Percentiles rank a stretch among this genome's conserved stretches.
Evolutionary conservation across 2,113 vertebrate genomes (phyloP).

Genomic region (Scopus umbretta): DNA sequence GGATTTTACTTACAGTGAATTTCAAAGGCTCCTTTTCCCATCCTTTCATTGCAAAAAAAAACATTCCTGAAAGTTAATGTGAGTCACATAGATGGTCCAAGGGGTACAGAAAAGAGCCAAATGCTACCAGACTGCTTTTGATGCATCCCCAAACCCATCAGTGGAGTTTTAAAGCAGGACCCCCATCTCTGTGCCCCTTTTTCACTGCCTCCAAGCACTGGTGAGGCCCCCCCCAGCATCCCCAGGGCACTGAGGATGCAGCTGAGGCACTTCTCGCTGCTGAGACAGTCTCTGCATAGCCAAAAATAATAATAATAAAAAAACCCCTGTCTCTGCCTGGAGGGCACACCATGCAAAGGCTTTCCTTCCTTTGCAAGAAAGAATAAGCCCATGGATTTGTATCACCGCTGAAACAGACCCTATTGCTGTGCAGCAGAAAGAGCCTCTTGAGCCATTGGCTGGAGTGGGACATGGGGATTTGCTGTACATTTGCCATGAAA

Average conservation of each 20-base stretch:
- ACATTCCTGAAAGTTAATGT: not conserved
- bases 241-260: not conserved
- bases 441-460: not conserved
- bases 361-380: not conserved
- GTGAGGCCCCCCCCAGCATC: not conserved
- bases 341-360: not conserved
- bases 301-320: not conserved
- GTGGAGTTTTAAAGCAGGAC: not conserved
- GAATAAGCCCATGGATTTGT: not conserved
- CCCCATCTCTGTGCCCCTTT: not conserved
- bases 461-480: constrained; percentile 3
- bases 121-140: not conserved
- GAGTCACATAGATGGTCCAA: not conserved
- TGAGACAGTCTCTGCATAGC: not conserved
- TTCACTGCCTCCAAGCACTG: not conserved
- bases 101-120: not conserved
- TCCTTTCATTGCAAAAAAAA: not conserved
- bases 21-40: not conserved
- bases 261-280: not conserved
- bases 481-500: constrained; percentile 6
- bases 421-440: not conserved
- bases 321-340: not conserved
- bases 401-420: not conserved
- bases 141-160: not conserved
- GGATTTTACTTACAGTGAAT: not conserved